These are phyloP conservation scores for Whitmania pigra DNA, from an alignment of 1,140 invertebrate species.

Conservation along the genomic window DNA sequence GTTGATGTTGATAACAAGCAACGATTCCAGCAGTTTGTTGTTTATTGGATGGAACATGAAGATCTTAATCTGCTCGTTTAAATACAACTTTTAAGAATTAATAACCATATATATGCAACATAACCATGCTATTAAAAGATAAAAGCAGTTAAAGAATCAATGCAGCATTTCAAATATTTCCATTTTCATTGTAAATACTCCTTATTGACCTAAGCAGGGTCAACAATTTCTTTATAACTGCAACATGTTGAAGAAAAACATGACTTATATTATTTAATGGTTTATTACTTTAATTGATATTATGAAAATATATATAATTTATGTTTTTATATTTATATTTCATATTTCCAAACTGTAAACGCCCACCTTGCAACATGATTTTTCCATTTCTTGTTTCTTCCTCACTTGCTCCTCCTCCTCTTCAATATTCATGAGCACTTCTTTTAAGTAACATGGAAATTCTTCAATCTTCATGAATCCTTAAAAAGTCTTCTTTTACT, in stretches of 20 bases:
- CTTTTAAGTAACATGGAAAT: slow-evolving; percentile 62
- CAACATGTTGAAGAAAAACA: too few species aligned
- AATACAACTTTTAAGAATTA: too few species aligned
- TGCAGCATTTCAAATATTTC: too few species aligned
- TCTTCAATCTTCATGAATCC: slow-evolving; percentile 54
- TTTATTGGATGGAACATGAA: slow-evolving; percentile 52
- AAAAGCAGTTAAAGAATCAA: too few species aligned
- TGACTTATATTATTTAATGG: too few species aligned
- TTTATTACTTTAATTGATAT: slow-evolving; percentile 14
- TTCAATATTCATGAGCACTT: slow-evolving; percentile 52
- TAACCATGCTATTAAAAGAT: too few species aligned
- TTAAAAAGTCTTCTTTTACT: slow-evolving; percentile 26
- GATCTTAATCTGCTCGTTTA: slow-evolving; percentile 45
- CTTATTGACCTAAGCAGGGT: too few species aligned
- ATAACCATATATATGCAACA: too few species aligned
- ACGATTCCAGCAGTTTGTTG: slow-evolving; percentile 46
- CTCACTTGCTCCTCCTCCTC: slow-evolving; percentile 56
- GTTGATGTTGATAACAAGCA: slow-evolving; percentile 49
- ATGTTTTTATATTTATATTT: too few species aligned
- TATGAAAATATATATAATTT: too few species aligned
- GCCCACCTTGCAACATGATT: slow-evolving; percentile 49
- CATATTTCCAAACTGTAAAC: not conserved
- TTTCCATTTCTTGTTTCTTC: slow-evolving; percentile 49
- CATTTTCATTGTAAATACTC: too few species aligned
- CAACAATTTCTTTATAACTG: too few species aligned